Evolutionary conservation across 2,888 invertebrate genomes (phyloP).

Genomic region (Galerucella pusilla): DNA sequence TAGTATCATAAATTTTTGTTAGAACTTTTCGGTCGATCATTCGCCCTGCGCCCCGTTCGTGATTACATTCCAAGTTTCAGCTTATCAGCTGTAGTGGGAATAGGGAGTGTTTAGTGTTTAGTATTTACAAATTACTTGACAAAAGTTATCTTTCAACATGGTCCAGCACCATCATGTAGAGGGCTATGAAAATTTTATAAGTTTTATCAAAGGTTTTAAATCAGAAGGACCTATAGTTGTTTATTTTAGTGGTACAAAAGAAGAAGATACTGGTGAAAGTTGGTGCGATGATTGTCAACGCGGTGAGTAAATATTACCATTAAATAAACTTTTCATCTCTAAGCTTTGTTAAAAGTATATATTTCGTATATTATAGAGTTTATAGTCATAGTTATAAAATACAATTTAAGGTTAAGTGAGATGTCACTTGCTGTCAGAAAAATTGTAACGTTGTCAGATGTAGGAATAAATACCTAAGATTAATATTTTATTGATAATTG

Average conservation of each 20-base stretch:
- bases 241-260: conserved; percentile 76
- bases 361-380: neutral
- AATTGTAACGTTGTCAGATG: neutral
- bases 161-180: conserved; percentile 66
- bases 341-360: neutral
- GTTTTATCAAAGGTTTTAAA: conserved; percentile 69
- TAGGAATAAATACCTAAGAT: neutral
- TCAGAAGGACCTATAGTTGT: conserved; percentile 66
- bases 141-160: conserved; percentile 61
- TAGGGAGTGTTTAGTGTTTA: neutral
- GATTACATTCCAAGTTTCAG: neutral
- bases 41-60: neutral
- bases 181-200: conserved; percentile 73
- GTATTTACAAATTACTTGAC: neutral
- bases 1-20: no score
- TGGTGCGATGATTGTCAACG: conserved; percentile 92
- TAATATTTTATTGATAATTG: no score
- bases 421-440: neutral
- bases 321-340: neutral
- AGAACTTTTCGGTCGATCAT: neutral
- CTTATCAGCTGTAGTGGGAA: neutral
- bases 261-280: conserved; percentile 73
- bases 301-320: conserved; percentile 68
- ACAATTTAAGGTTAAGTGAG: conserved; percentile 2
- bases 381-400: neutral